Conservation (phyloP, 2,888 invertebrate genomes). For the Patella ulyssiponensis region DNA sequence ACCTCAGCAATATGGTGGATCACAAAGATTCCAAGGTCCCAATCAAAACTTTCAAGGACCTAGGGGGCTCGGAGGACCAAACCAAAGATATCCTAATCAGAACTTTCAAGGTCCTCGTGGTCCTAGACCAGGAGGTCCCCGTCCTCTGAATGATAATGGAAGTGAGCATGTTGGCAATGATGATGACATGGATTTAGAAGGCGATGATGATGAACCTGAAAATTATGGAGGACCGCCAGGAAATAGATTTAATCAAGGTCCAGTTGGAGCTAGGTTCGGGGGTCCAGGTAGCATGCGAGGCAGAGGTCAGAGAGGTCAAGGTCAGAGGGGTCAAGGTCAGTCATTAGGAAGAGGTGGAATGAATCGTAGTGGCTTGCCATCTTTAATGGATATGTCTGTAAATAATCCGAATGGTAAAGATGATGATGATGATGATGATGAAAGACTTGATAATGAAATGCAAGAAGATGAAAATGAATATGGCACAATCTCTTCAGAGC, state of each 20-base stretch:
- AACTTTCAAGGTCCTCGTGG: constrained; percentile 21
- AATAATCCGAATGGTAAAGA: constrained; percentile 8
- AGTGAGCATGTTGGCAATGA: constrained; percentile 1
- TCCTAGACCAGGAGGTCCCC: constrained; percentile 12
- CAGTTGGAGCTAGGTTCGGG: constrained; percentile 1
- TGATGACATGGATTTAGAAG: constrained; percentile 21
- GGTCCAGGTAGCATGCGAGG: constrained; percentile 17
- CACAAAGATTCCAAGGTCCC: background rate
- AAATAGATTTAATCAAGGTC: background rate
- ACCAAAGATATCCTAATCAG: constrained; percentile 19
- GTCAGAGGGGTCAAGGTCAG: constrained; percentile 15
- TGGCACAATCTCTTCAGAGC: constrained; percentile 2
- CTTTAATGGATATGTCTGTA: background rate
- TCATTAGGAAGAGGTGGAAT: background rate
- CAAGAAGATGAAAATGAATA: constrained; percentile 17
- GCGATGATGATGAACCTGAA: constrained; percentile 13
- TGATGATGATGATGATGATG: constrained; percentile 2
- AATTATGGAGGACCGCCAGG: background rate
- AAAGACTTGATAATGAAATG: constrained; percentile 13
- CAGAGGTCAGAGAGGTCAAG: constrained; percentile 24
- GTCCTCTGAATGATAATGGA: constrained; percentile 29
- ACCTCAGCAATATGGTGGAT: background rate
- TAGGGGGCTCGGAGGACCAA: constrained; percentile 10
- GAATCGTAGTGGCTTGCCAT: background rate
- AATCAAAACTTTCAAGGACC: background rate